Percentiles rank a stretch among this genome's conserved stretches.
These are phyloP conservation scores for Myzus persicae DNA, from an alignment of 1,140 invertebrate species.

Conservation along the genomic window DNA sequence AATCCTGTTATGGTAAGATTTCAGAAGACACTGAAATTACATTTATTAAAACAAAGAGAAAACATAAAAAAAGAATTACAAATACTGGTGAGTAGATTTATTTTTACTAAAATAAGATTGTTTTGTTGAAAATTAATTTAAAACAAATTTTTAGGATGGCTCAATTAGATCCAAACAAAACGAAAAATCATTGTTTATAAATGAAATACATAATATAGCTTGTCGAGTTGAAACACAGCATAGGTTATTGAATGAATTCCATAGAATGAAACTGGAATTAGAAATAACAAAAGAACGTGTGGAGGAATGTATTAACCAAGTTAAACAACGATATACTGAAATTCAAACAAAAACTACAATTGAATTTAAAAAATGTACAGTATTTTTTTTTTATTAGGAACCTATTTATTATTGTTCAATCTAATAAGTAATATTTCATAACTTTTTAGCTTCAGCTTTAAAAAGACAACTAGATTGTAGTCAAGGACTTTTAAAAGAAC, in stretches of 20 bases:
- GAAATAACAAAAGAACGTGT: slow-evolving; percentile 27
- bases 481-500: slow-evolving; percentile 21
- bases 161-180: slow-evolving; percentile 34
- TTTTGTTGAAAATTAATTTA: not conserved
- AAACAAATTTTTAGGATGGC: not conserved
- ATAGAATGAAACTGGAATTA: slow-evolving; percentile 24
- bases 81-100: slow-evolving; percentile 25
- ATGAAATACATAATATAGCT: slow-evolving; percentile 36
- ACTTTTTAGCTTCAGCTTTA: slow-evolving; percentile 33
- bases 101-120: not conserved
- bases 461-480: slow-evolving; percentile 13
- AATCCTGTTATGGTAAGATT: slow-evolving; percentile 52
- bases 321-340: slow-evolving; percentile 16
- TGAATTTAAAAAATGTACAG: slow-evolving; percentile 24
- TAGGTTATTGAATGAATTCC: slow-evolving; percentile 22
- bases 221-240: not conserved
- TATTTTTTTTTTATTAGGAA: not conserved
- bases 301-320: not conserved
- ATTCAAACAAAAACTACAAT: not conserved
- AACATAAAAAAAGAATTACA: slow-evolving; percentile 29
- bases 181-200: slow-evolving; percentile 24
- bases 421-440: not conserved
- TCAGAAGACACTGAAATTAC: slow-evolving; percentile 47
- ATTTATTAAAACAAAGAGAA: slow-evolving; percentile 50
- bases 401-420: not conserved